Evolutionary conservation across 2,113 vertebrate genomes (phyloP).

Genomic region (Hoplias malabaricus): DNA sequence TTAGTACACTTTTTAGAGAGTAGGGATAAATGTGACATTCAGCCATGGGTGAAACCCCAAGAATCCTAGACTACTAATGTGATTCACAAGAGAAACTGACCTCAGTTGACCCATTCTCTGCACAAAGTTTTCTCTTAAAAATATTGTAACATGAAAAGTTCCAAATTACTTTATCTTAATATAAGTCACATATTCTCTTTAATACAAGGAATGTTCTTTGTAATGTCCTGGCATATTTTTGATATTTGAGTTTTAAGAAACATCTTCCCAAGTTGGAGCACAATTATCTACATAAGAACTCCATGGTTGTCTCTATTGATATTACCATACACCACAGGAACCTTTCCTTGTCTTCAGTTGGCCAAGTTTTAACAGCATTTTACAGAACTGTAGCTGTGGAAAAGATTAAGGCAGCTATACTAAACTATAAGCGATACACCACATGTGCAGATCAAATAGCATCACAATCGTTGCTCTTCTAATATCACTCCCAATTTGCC

Average conservation of each 20-base stretch:
- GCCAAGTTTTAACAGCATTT: background rate
- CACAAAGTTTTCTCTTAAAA: background rate
- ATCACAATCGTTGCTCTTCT: background rate
- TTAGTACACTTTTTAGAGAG: no score
- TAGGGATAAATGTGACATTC: no score
- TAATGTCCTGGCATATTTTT: no score
- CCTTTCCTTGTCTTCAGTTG: background rate
- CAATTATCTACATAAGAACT: background rate
- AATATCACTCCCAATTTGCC: background rate
- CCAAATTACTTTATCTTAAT: background rate
- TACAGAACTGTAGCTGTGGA: background rate
- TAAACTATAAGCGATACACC: background rate
- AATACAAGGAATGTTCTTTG: background rate
- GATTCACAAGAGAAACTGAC: background rate
- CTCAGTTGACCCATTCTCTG: background rate
- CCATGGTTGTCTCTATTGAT: background rate
- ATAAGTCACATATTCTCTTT: background rate
- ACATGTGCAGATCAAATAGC: conserved; percentile 1
- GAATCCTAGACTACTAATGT: background rate
- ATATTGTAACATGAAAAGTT: background rate
- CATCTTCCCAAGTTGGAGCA: background rate
- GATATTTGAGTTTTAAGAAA: no score
- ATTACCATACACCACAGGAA: background rate
- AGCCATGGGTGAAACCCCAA: no score
- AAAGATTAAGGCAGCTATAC: background rate